A percentile compares a stretch with the other conserved stretches of the same genome.
phyloP scores from a whole-genome alignment of 2,888 invertebrate genomes.

The Tribolium freemani region DNA sequence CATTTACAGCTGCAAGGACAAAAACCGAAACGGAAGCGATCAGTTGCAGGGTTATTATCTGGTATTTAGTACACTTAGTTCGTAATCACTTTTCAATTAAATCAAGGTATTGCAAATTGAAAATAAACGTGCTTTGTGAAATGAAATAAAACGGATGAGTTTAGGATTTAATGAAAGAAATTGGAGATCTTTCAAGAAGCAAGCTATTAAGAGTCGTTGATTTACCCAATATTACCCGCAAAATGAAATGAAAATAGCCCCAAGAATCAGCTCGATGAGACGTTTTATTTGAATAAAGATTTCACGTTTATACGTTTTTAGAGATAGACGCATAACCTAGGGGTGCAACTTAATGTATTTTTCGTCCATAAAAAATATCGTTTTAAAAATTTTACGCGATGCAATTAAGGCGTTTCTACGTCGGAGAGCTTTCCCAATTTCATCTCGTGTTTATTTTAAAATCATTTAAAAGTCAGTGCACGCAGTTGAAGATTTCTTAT shows the following conservation, averaged over 20 bases:
- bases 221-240: constrained; percentile 44
- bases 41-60: no score
- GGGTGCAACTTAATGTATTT: constrained; percentile 38
- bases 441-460: constrained; percentile 32
- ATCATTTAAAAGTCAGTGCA: constrained; percentile 36
- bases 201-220: constrained; percentile 28
- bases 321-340: constrained; percentile 29
- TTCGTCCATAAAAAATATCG: constrained; percentile 17
- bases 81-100: no score
- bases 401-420: constrained; percentile 17
- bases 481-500: constrained; percentile 42
- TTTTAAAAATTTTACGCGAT: constrained; percentile 12
- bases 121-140: background rate
- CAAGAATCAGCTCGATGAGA: constrained; percentile 41
- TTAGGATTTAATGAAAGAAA: no score
- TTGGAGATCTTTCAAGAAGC: constrained; percentile 14
- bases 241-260: constrained; percentile 51
- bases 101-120: no score
- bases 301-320: constrained; percentile 42
- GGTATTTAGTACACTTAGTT: no score
- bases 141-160: background rate
- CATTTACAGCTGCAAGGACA: no score
- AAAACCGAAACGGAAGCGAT: no score
- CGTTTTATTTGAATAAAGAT: constrained; percentile 50
- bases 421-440: constrained; percentile 17